These are phyloP conservation scores for Lota lota DNA, from an alignment of 2,113 vertebrate genomes.

Conservation along the genomic window DNA sequence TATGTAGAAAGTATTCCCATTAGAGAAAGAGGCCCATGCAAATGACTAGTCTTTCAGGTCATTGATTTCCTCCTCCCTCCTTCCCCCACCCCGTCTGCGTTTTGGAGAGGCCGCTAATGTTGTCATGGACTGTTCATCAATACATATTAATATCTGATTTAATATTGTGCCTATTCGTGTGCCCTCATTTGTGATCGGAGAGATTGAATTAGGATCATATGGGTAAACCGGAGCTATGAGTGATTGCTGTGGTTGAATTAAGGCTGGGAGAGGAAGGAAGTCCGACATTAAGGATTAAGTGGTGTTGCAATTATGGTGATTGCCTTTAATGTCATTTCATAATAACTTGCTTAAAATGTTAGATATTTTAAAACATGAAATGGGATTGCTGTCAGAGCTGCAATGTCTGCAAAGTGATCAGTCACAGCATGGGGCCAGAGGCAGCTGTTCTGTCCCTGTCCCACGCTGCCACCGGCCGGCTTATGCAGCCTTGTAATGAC, in stretches of 20 bases:
- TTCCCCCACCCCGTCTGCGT: constrained; percentile 43
- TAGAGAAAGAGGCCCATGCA: constrained; percentile 69
- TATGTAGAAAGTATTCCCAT: constrained; percentile 71
- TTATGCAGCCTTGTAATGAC: constrained; percentile 65
- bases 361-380: background rate
- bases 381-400: constrained; percentile 39
- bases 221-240: constrained; percentile 40
- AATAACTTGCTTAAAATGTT: background rate
- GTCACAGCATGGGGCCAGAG: constrained; percentile 42
- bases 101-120: constrained; percentile 76
- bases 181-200: constrained; percentile 64
- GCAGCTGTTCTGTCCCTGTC: constrained; percentile 43
- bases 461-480: constrained; percentile 24
- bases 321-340: background rate
- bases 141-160: constrained; percentile 76
- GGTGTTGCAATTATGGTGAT: constrained; percentile 8
- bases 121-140: constrained; percentile 79
- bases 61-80: constrained; percentile 68
- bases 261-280: constrained; percentile 27
- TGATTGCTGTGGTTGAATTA: constrained; percentile 38
- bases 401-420: constrained; percentile 57
- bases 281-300: constrained; percentile 30
- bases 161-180: constrained; percentile 73
- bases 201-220: constrained; percentile 71
- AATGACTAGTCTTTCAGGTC: constrained; percentile 70